Conservation (phyloP, 2,888 invertebrate genomes). For the Cantharis flavilabris region DNA sequence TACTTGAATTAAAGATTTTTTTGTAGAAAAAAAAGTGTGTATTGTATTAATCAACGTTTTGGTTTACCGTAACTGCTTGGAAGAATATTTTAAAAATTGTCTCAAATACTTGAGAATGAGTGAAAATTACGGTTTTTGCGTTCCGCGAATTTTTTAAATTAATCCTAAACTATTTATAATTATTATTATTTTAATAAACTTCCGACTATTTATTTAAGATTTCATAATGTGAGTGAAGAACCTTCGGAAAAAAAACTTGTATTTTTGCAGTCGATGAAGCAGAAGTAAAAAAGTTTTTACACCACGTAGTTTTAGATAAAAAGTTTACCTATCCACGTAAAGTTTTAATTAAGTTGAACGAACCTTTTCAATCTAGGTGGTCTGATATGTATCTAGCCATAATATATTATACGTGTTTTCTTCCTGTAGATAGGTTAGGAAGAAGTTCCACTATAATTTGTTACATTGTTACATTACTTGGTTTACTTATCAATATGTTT, state of each 20-base stretch:
- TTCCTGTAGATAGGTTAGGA: neutral
- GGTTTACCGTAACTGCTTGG: neutral
- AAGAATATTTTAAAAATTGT: neutral
- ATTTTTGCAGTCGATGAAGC: neutral
- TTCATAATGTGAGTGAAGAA: neutral
- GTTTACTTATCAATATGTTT: neutral
- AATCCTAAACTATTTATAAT: neutral
- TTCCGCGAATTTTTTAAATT: neutral
- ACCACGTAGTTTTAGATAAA: neutral
- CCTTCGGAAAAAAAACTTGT: neutral
- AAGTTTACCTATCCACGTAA: neutral
- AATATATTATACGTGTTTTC: neutral
- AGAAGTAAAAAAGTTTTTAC: neutral
- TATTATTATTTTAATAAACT: neutral
- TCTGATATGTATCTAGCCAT: neutral
- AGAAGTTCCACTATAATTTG: neutral
- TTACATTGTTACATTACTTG: neutral
- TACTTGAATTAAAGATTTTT: neutral
- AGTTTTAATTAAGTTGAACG: neutral
- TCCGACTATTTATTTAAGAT: neutral
- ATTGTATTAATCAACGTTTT: neutral
- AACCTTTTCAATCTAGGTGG: neutral
- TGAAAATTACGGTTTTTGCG: neutral
- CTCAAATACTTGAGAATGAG: neutral
- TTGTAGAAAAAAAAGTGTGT: neutral